Conservation (phyloP, 2,113 vertebrate species). For the Aphyosemion australe region DNA sequence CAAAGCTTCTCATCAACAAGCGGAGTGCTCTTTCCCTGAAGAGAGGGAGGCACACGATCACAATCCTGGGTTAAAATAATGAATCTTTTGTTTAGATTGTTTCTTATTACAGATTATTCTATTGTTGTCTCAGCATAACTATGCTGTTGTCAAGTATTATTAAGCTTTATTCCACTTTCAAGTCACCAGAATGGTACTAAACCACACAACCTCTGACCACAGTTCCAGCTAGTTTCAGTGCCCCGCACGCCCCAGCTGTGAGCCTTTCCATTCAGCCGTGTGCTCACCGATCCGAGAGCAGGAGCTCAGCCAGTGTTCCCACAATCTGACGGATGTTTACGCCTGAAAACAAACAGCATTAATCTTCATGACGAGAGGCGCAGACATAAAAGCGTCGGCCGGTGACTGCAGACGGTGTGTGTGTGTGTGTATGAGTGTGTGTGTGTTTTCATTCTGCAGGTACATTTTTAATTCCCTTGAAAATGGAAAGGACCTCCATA, state of each 20-base stretch:
- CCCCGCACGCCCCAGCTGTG: constrained; percentile 25
- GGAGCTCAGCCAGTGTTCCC: constrained; percentile 29
- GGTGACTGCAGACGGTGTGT: constrained; percentile 23
- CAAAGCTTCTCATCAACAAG: constrained; percentile 52
- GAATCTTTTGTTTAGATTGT: constrained; percentile 13
- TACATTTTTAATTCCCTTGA: constrained; percentile 28
- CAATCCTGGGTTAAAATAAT: constrained; percentile 11
- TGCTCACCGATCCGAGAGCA: constrained; percentile 36
- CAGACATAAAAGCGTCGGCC: constrained; percentile 3
- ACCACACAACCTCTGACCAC: constrained; percentile 7
- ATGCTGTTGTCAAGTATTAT: not conserved
- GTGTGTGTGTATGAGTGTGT: not conserved
- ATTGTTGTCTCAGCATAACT: too few species aligned
- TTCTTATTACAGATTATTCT: too few species aligned
- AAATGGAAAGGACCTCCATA: constrained; percentile 12
- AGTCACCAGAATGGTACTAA: not conserved
- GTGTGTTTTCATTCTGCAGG: constrained; percentile 8
- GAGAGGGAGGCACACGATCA: constrained; percentile 21
- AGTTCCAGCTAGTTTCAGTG: not conserved
- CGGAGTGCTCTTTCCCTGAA: constrained; percentile 16
- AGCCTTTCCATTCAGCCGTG: constrained; percentile 42
- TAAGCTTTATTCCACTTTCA: not conserved
- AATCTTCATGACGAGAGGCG: constrained; percentile 34
- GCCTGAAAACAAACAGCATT: constrained; percentile 52
- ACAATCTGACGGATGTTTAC: constrained; percentile 43